Conservation (phyloP, 2,113 vertebrate genomes). For the Zonotrichia leucophrys region DNA sequence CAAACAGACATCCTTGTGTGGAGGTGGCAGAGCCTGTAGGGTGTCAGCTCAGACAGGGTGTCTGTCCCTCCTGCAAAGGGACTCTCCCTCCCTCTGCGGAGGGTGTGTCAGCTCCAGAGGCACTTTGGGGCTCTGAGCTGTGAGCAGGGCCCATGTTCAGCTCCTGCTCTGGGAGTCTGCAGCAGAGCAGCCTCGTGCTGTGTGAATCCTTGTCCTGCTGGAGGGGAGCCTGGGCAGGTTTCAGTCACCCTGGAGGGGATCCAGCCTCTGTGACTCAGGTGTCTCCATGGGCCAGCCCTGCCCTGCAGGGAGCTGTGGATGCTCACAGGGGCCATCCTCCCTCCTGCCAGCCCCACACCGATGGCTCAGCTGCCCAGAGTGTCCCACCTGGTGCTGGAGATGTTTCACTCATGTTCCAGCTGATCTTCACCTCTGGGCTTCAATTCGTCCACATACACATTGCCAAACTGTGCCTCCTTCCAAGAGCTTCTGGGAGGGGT, state of each 20-base stretch:
- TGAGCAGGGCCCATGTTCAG: neutral
- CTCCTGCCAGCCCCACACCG: neutral
- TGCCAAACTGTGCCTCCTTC: neutral
- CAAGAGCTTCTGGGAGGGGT: neutral
- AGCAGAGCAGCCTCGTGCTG: neutral
- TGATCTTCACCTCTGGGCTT: neutral
- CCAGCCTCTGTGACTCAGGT: rapidly evolving
- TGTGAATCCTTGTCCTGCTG: rapidly evolving
- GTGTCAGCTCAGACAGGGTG: neutral
- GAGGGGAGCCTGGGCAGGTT: neutral
- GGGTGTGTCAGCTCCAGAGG: neutral
- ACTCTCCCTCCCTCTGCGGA: neutral
- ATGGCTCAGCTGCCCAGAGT: neutral
- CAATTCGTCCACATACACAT: neutral
- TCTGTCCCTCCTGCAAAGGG: neutral
- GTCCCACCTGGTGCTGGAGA: neutral
- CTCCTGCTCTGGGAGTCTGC: neutral
- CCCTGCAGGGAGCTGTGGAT: neutral
- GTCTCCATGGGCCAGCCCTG: neutral
- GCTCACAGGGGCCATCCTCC: neutral
- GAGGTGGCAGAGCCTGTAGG: neutral
- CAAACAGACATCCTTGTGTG: neutral
- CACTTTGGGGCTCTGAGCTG: neutral
- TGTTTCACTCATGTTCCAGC: neutral
- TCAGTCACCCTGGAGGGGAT: neutral